Evolutionary conservation across 2,113 vertebrate genomes (phyloP).

Genomic region (Ochotona curzoniae): DNA sequence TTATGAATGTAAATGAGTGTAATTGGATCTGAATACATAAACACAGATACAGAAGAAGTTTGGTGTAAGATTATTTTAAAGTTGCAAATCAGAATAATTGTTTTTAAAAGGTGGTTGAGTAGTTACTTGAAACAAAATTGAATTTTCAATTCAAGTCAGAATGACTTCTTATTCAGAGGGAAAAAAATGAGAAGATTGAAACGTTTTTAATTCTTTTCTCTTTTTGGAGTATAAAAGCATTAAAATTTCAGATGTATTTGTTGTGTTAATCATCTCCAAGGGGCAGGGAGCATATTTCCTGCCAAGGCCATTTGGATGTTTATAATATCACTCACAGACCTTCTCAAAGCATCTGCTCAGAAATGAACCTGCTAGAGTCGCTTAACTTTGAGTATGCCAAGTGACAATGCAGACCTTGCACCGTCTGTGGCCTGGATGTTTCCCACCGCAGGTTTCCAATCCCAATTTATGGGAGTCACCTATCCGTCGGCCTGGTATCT

Average conservation of each 20-base stretch:
- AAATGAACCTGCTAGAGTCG: too few species aligned
- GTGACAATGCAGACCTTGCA: too few species aligned
- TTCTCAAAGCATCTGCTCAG: too few species aligned
- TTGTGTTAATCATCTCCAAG: background rate
- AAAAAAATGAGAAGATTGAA: background rate
- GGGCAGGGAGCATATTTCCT: too few species aligned
- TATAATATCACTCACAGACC: too few species aligned
- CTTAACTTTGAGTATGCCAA: too few species aligned
- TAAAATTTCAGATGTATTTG: background rate
- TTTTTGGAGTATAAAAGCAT: background rate
- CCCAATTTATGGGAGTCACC: background rate
- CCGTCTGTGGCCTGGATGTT: too few species aligned
- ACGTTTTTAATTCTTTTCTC: background rate
- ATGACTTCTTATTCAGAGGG: background rate
- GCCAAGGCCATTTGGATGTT: too few species aligned
- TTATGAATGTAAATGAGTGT: slow-evolving; percentile 56
- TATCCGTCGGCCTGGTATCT: background rate
- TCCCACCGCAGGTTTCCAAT: too few species aligned
- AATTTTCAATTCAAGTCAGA: background rate
- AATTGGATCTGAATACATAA: slow-evolving; percentile 61
- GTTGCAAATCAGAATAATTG: background rate
- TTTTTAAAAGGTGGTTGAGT: slow-evolving; percentile 27
- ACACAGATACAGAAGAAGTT: slow-evolving; percentile 32
- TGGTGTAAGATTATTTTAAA: slow-evolving; percentile 22
- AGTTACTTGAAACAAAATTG: slow-evolving; percentile 2